Base-by-base conservation (phyloP, 2,888 invertebrate genomes). In the Fissipunctia ypsillon region DNA sequence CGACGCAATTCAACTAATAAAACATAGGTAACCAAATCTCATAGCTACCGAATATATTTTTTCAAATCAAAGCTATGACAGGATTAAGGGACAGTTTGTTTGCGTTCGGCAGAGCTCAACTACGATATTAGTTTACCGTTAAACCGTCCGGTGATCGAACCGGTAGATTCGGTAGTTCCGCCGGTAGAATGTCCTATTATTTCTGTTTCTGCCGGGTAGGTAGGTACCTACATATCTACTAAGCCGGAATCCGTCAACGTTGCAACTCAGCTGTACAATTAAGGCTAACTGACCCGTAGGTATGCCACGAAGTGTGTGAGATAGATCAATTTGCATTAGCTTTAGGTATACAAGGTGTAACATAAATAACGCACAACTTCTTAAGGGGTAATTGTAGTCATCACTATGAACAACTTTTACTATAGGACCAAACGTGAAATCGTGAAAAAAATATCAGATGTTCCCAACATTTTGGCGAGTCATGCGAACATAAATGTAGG, bases 111-210 rank as follows among this genome's bases (percentile, higher is more conserved):
- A 16, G 38, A 38, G 31, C 6, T 19, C 9, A 60, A 45, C 43
- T 67, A 38, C 16, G 45, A 60, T 69, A 48, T 76, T 76, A 48
- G 45, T 68, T 60, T 16, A 43, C 25, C n/a, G 19, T 50, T 31
- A 59, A 68, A 45, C 7, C n/a, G 9, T 28, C 22, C 4, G 45
- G 6, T 38, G 14, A 52, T 28, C 3, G 10, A 19, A 50, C 7
- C 25, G 5, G 35, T n/a, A 35, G 9, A 50, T 67, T 38, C 19
- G 35, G 35, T 22, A 50, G 41, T 28, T 57, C 48, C 31, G 14
- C 25, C n/a, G 48, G 28, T 14, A 57, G 43, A 28, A 43, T 25
- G 3, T 10, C 45, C 1, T 35, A 41, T 25, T 50, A 16, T 35
- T 2, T 22, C 12, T 65, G 31, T 22, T 31, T 25, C 6, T 3